Evolutionary conservation across 2,888 invertebrate genomes (phyloP).

Genomic region (Apotomis betuletana): DNA sequence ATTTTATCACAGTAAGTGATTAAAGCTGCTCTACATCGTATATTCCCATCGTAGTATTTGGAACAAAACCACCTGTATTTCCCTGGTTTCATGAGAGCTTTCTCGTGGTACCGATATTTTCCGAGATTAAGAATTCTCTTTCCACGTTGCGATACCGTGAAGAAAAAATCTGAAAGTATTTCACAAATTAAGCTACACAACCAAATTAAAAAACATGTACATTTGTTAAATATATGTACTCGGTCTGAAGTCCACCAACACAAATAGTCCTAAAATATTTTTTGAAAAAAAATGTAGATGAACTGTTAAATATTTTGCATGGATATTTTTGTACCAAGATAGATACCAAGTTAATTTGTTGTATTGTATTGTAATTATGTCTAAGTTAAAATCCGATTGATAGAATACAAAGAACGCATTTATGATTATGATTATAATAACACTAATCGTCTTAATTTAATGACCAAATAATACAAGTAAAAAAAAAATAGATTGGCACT

Average conservation of each 20-base stretch:
- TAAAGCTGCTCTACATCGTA: constrained; percentile 38
- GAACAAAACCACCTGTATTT: constrained; percentile 37
- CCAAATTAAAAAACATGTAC: too few relatives aligned
- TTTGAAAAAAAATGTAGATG: neutral
- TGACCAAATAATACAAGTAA: constrained; percentile 6
- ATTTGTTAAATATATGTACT: too few relatives aligned
- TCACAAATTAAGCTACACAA: neutral
- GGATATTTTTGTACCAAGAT: too few relatives aligned
- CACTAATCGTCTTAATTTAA: neutral
- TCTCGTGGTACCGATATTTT: constrained; percentile 32
- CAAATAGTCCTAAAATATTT: neutral
- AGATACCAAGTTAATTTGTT: too few relatives aligned
- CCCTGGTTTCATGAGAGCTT: constrained; percentile 15
- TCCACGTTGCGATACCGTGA: constrained; percentile 42
- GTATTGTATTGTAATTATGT: too few relatives aligned
- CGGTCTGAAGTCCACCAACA: too few relatives aligned
- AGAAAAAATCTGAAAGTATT: constrained; percentile 40
- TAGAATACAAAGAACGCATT: too few relatives aligned
- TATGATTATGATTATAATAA: too few relatives aligned
- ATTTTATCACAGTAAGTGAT: constrained; percentile 33
- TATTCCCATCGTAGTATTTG: constrained; percentile 32
- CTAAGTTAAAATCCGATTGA: too few relatives aligned
- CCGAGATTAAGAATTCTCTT: constrained; percentile 42
- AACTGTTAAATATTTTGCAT: too few relatives aligned
- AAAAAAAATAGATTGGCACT: constrained; percentile 29